phyloP scores from a whole-genome alignment of 2,888 invertebrate genomes.

The Coleophora flavipennella region DNA sequence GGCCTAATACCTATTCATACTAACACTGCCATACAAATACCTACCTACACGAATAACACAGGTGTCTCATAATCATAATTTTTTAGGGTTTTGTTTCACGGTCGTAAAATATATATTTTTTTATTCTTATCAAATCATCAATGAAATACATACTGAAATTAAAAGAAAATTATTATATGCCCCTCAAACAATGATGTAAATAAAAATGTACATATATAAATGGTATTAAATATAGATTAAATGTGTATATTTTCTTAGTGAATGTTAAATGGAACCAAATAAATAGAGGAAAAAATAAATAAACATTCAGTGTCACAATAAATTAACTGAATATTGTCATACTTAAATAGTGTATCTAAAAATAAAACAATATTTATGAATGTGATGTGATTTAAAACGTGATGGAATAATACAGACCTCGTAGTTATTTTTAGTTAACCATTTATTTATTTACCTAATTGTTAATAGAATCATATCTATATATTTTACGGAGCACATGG shows the following conservation, averaged over 20 bases:
- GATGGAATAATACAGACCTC: conserved; percentile 15
- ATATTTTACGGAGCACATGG: no score
- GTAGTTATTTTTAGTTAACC: no score
- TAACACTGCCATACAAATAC: background rate
- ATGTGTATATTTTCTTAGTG: conserved; percentile 70
- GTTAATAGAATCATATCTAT: background rate
- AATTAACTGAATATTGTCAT: conserved; percentile 8
- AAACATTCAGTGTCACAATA: conserved; percentile 14
- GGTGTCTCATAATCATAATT: no score
- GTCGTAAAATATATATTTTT: no score
- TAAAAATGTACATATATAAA: conserved; percentile 47
- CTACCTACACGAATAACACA: no score
- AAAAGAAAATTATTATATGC: no score
- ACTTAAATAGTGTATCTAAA: conserved; percentile 3
- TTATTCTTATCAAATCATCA: no score
- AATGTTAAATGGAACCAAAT: conserved; percentile 70
- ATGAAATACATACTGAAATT: no score
- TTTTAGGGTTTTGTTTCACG: no score
- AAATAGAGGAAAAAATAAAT: conserved; percentile 33
- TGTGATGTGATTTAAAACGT: conserved; percentile 27
- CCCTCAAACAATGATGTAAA: conserved; percentile 31
- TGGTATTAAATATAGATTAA: conserved; percentile 37
- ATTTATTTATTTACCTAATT: background rate
- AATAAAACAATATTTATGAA: conserved; percentile 8
- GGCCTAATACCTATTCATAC: background rate